phyloP scores from a whole-genome alignment of 2,888 invertebrate genomes.

The Apomyelois bistriatella region DNA sequence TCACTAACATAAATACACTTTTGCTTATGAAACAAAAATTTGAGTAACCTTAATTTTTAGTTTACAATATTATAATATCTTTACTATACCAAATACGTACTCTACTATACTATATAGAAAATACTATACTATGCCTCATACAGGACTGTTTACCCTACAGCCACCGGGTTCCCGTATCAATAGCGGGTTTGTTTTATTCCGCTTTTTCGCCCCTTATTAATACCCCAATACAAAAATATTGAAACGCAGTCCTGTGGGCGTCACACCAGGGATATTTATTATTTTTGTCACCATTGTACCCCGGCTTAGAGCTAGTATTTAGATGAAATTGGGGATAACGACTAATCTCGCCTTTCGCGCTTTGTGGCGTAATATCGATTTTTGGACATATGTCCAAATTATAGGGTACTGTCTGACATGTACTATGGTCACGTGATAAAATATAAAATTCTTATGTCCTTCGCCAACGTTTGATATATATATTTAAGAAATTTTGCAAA shows the following conservation, averaged over 20 bases:
- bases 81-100: too few relatives aligned
- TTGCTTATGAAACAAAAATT: too few relatives aligned
- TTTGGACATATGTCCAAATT: constrained; percentile 25
- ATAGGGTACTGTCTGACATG: not conserved
- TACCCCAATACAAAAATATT: constrained; percentile 68
- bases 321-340: constrained; percentile 79
- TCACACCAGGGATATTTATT: constrained; percentile 68
- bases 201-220: constrained; percentile 57
- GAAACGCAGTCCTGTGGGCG: constrained; percentile 61
- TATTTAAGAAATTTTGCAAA: too few relatives aligned
- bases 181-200: constrained; percentile 53
- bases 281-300: constrained; percentile 77
- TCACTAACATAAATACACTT: too few relatives aligned
- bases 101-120: too few relatives aligned
- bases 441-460: too few relatives aligned
- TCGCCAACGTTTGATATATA: too few relatives aligned
- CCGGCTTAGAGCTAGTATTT: constrained; percentile 74
- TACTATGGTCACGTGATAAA: too few relatives aligned
- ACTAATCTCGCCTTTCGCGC: constrained; percentile 64
- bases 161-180: constrained; percentile 13
- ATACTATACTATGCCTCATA: not conserved
- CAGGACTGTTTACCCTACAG: constrained; percentile 14
- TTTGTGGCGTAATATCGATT: constrained; percentile 61
- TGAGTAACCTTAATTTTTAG: too few relatives aligned
- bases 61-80: too few relatives aligned